Evolutionary conservation across 1,140 invertebrate genomes (phyloP).

Genomic region (Heliothis subflexa): DNA sequence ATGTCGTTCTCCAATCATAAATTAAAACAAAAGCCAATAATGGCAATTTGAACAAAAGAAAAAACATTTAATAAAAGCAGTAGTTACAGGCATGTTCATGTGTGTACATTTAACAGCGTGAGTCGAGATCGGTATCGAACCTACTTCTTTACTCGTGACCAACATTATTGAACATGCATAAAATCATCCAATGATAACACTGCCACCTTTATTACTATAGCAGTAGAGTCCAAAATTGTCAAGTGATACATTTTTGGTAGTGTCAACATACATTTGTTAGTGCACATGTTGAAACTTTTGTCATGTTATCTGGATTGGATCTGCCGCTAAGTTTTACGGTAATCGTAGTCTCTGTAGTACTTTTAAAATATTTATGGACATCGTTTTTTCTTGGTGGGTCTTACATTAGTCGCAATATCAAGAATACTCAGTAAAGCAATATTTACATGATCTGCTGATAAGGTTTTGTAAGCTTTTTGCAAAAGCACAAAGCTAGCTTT

Average conservation of each 20-base stretch:
- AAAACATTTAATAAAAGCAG: slow-evolving; percentile 61
- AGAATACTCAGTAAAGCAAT: slow-evolving; percentile 24
- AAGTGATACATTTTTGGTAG: slow-evolving; percentile 12
- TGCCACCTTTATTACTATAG: slow-evolving; percentile 18
- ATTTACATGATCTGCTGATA: slow-evolving; percentile 42
- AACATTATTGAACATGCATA: slow-evolving; percentile 39
- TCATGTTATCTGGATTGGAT: slow-evolving; percentile 76
- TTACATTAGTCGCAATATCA: slow-evolving; percentile 57
- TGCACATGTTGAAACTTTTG: slow-evolving; percentile 75
- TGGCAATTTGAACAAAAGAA: slow-evolving; percentile 41
- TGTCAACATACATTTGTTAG: slow-evolving; percentile 51
- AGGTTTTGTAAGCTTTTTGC: slow-evolving; percentile 26
- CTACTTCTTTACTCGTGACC: slow-evolving; percentile 62
- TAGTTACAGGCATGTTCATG: slow-evolving; percentile 72
- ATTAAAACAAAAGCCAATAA: slow-evolving; percentile 47
- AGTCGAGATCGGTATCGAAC: slow-evolving; percentile 72
- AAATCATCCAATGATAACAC: slow-evolving; percentile 20
- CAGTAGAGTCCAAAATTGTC: slow-evolving; percentile 51
- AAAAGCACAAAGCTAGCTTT: not conserved
- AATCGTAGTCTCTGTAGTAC: slow-evolving; percentile 66
- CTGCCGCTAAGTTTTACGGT: slow-evolving; percentile 75
- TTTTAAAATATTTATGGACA: slow-evolving; percentile 66
- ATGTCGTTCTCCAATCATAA: slow-evolving; percentile 18
- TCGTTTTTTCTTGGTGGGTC: slow-evolving; percentile 58
- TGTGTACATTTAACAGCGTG: slow-evolving; percentile 63